Conservation (phyloP, 2,888 invertebrate species). For the Chrysolina americana region DNA sequence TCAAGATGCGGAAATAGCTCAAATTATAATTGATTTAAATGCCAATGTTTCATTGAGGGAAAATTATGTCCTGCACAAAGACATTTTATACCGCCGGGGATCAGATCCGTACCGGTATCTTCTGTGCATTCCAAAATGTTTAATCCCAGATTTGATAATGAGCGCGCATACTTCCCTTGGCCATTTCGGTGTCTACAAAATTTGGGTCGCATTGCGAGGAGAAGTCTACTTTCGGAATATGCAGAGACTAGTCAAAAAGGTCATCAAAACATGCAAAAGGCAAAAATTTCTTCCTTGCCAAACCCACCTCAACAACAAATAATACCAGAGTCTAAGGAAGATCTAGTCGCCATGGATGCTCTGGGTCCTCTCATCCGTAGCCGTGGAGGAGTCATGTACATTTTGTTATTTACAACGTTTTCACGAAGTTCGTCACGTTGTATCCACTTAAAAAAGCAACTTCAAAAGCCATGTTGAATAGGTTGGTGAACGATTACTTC, state of each 20-base stretch:
- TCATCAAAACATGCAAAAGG: constrained; percentile 18
- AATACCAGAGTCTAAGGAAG: neutral
- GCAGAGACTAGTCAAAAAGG: neutral
- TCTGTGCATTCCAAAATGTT: no score
- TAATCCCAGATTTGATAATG: no score
- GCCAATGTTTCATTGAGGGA: no score
- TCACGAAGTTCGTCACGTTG: constrained; percentile 31
- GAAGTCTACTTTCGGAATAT: constrained; percentile 11
- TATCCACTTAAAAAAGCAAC: constrained; percentile 28
- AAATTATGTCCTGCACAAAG: no score
- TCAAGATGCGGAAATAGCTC: no score
- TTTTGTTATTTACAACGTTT: constrained; percentile 22
- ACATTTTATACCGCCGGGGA: no score
- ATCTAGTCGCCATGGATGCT: constrained; percentile 27
- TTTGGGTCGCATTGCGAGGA: no score
- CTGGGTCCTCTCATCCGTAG: constrained; percentile 20
- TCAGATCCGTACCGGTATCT: no score
- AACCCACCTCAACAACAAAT: constrained; percentile 25
- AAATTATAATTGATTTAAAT: no score
- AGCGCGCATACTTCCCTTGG: no score
- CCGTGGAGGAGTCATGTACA: constrained; percentile 23
- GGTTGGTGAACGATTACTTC: constrained; percentile 29
- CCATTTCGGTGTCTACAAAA: no score
- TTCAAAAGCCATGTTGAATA: constrained; percentile 21
- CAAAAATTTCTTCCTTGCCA: constrained; percentile 15